Evolutionary conservation across 2,113 vertebrate genomes (phyloP).

Genomic region (Sinocyclocheilus rhinocerous): DNA sequence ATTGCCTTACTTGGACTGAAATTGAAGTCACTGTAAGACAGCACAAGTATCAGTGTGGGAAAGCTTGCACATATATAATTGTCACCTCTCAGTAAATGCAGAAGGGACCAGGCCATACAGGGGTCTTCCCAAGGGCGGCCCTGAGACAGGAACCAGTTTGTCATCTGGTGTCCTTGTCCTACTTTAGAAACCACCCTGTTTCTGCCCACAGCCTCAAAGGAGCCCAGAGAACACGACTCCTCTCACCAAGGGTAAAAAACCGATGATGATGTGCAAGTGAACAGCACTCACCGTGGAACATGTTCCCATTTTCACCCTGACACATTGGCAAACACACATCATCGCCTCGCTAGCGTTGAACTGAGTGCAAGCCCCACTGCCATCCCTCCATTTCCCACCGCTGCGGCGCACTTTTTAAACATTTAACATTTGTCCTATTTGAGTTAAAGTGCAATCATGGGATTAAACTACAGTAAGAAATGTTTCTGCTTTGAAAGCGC

Average conservation of each 20-base stretch:
- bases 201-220: slow-evolving; percentile 28
- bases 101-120: not conserved
- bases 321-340: slow-evolving; percentile 30
- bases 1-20: not conserved
- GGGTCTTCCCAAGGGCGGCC: slow-evolving; percentile 23
- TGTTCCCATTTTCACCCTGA: slow-evolving; percentile 42
- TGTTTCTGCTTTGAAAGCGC: not conserved
- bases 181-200: slow-evolving; percentile 35
- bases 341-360: not conserved
- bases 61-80: not conserved
- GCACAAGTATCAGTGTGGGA: not conserved
- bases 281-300: slow-evolving; percentile 1
- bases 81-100: slow-evolving; percentile 12
- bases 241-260: slow-evolving; percentile 53
- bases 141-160: slow-evolving; percentile 52
- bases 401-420: not conserved
- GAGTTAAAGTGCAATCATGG: slow-evolving; percentile 3
- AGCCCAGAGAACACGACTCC: not conserved
- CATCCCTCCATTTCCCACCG: not conserved
- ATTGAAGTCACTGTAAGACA: not conserved
- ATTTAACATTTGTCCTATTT: slow-evolving; percentile 32
- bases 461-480: slow-evolving; percentile 11
- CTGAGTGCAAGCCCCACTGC: not conserved
- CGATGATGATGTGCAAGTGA: slow-evolving; percentile 47
- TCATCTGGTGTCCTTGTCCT: slow-evolving; percentile 56